phyloP scores from a whole-genome alignment of 2,113 vertebrate genomes.

The Onychorhynchus coronatus region DNA sequence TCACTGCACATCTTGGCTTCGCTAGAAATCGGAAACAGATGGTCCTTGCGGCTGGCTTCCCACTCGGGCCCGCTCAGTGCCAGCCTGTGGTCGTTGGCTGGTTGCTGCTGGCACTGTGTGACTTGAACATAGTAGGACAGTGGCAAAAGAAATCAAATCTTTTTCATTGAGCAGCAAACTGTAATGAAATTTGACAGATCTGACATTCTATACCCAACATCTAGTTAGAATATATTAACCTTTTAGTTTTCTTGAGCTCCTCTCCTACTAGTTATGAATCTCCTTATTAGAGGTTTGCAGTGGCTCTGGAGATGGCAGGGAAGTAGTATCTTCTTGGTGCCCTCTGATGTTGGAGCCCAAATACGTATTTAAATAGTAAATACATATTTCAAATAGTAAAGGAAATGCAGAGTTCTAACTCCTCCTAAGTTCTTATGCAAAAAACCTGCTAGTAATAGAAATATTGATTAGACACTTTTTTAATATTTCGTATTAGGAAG shows the following conservation, averaged over 20 bases:
- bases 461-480: background rate
- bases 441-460: background rate
- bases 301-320: background rate
- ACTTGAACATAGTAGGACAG: slow-evolving; percentile 87
- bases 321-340: background rate
- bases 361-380: background rate
- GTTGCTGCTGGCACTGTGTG: slow-evolving; percentile 87
- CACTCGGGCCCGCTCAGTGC: slow-evolving; percentile 81
- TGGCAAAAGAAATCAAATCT: slow-evolving; percentile 87
- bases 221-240: slow-evolving; percentile 88
- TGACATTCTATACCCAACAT: slow-evolving; percentile 86
- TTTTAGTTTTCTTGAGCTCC: slow-evolving; percentile 76
- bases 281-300: slow-evolving; percentile 60
- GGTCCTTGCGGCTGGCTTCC: slow-evolving; percentile 89
- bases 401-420: background rate
- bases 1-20: slow-evolving; percentile 88
- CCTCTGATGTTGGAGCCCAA: background rate
- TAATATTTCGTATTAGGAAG: background rate
- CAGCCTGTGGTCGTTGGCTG: slow-evolving; percentile 87
- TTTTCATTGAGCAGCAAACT: slow-evolving; percentile 83
- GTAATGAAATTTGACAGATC: slow-evolving; percentile 86
- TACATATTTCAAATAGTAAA: background rate
- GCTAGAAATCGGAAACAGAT: slow-evolving; percentile 89
- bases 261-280: slow-evolving; percentile 60
- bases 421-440: background rate